Percentiles rank a stretch among this genome's conserved stretches.
phyloP scores from a whole-genome alignment of 2,113 vertebrate species.

The Apus apus region DNA sequence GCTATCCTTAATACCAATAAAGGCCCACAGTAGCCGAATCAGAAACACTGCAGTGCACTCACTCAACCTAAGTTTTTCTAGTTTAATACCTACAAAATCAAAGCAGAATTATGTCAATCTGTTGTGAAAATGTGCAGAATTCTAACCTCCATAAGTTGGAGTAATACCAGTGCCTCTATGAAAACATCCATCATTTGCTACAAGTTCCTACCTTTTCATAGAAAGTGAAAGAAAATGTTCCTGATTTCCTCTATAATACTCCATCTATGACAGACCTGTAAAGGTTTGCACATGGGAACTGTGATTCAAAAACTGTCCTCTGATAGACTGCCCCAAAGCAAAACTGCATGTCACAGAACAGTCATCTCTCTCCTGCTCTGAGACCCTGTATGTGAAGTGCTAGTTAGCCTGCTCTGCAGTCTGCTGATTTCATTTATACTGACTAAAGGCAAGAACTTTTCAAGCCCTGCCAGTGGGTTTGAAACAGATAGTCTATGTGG shows the following conservation, averaged over 20 bases:
- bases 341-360: not conserved
- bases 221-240: not conserved
- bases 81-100: not conserved
- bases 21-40: not conserved
- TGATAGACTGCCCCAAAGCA: not conserved
- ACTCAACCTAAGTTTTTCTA: not conserved
- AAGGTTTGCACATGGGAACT: not conserved
- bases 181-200: not conserved
- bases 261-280: not conserved
- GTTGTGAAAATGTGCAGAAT: not conserved
- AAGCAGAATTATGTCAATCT: not conserved
- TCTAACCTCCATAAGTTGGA: not conserved
- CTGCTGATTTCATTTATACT: not conserved
- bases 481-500: not conserved
- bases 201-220: not conserved
- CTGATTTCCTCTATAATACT: not conserved
- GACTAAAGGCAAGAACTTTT: not conserved
- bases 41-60: not conserved
- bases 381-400: not conserved
- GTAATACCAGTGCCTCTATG: not conserved
- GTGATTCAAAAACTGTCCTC: not conserved
- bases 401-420: not conserved
- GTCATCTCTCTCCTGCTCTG: not conserved
- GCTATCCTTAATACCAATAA: not conserved
- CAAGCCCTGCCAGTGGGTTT: not conserved